phyloP scores from a whole-genome alignment of 2,113 vertebrate genomes.

The Strix uralensis region DNA sequence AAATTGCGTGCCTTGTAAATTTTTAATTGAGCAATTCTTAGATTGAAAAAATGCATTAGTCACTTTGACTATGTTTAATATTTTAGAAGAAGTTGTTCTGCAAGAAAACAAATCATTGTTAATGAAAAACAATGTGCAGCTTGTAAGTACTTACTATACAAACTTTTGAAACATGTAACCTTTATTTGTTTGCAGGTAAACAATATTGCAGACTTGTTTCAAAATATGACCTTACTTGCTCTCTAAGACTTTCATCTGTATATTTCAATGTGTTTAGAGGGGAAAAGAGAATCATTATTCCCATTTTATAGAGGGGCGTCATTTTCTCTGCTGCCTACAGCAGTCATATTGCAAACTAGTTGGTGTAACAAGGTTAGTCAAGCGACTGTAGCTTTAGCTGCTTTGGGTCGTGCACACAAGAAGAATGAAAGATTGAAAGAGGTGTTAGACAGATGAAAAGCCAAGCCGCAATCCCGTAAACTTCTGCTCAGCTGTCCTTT shows the following conservation, averaged over 20 bases:
- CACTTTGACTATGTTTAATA: constrained; percentile 84
- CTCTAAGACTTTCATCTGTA: not conserved
- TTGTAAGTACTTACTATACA: constrained; percentile 63
- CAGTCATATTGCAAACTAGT: fast-evolving
- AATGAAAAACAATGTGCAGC: constrained; percentile 71
- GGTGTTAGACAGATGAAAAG: not conserved
- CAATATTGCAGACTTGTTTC: constrained; percentile 6
- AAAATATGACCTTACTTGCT: not conserved
- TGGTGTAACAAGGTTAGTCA: fast-evolving
- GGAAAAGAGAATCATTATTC: not conserved
- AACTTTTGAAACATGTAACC: constrained; percentile 60
- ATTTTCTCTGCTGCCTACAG: not conserved
- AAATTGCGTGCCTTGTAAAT: constrained; percentile 89
- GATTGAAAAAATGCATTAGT: constrained; percentile 91
- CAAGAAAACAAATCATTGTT: constrained; percentile 75
- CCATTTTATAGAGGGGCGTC: not conserved
- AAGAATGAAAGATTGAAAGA: not conserved
- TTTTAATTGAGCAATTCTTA: constrained; percentile 84
- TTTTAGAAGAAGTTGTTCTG: constrained; percentile 83
- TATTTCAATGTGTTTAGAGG: not conserved
- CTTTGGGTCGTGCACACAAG: not conserved
- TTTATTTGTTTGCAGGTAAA: constrained; percentile 38
- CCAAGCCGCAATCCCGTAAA: not conserved
- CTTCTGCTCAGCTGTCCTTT: not conserved
- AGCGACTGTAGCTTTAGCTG: fast-evolving